Base-by-base conservation (phyloP, 2,113 vertebrate genomes). In the Recurvirostra avosetta region DNA sequence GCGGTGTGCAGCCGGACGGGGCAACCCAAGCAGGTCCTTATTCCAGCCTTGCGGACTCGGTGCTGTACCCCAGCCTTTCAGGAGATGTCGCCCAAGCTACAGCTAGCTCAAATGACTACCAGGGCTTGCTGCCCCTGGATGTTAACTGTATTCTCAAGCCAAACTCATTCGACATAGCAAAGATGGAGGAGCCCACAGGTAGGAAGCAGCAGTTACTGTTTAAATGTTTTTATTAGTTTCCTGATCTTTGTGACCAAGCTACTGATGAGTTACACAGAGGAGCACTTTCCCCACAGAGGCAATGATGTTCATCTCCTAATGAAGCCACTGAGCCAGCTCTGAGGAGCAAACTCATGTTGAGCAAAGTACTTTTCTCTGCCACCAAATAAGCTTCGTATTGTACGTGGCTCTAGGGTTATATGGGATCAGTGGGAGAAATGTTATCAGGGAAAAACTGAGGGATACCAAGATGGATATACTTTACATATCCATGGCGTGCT, bases 111-210 rank as follows among this genome's bases (percentile, higher is more conserved):
- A 94, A 94, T 81, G 98, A 98, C 68, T 98, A 98, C 84, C 98
- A 98, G 89, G 92, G 98, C 47, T 95, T 98, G 52, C 96, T 98
- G 86, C 97, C 97, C 19, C 73, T 99, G 96, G 99, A 99, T 14
- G 95, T 99, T 86, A 98, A 96, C 94, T 98, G 98, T 95, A 97
- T 99, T 92, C 97, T 99, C 67, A 98, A 98, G 91, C 97, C 98
- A 74, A 98, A 94, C 68, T 62, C 98, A 47, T 98, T 96, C 40
- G 99, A 99, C 63, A 95, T 98, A 52, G 89, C 98, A 94, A 99
- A 98, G 97, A 97, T 97, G 63, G 98, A 99, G 8, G 98, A 98
- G 70, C 90, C 97, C 88, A 94, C 98, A 82, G 98, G 98, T 99
- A 95, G 92, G 94, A 74, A 77, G 62, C 34, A 82, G 45, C 16